phyloP scores from a whole-genome alignment of 92 coral and sea anemone genomes.

The Siderastrea siderea region DNA sequence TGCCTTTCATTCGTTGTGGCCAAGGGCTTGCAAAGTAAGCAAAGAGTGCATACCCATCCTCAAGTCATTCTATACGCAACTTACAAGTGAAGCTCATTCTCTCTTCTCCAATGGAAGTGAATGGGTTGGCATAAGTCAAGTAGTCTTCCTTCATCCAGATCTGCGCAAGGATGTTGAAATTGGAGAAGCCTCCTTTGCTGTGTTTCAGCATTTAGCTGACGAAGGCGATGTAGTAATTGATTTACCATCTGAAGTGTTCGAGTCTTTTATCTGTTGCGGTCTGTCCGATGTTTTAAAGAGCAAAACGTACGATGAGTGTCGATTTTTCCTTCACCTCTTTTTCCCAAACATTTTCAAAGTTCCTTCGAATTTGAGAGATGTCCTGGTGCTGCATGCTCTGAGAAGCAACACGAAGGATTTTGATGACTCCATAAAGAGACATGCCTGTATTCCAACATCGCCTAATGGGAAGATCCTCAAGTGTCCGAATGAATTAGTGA shows the following conservation, averaged over 20 bases:
- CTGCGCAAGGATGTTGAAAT: constrained; percentile 52
- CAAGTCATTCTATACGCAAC: constrained; percentile 50
- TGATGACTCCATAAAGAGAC: constrained; percentile 28
- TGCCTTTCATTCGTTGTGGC: constrained; percentile 33
- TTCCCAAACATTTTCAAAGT: constrained; percentile 65
- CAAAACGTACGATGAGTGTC: constrained; percentile 46
- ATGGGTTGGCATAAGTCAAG: constrained; percentile 62
- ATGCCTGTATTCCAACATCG: constrained; percentile 82
- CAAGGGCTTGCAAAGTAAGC: constrained; percentile 12
- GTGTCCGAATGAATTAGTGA: constrained; percentile 68
- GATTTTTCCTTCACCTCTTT: constrained; percentile 70
- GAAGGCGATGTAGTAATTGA: constrained; percentile 62
- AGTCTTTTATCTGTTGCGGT: constrained; percentile 62
- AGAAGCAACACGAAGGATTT: constrained; percentile 37
- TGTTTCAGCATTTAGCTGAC: constrained; percentile 18
- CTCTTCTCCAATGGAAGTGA: constrained; percentile 75
- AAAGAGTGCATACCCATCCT: constrained; percentile 43
- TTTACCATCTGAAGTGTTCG: constrained; percentile 60
- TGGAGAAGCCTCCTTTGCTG: constrained; percentile 51
- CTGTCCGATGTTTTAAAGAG: background rate
- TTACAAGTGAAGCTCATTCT: constrained; percentile 9
- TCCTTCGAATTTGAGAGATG: constrained; percentile 47
- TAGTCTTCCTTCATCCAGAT: constrained; percentile 68
- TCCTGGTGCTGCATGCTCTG: constrained; percentile 66
- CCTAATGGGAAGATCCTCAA: constrained; percentile 71